Evolutionary conservation across 2,113 vertebrate genomes (phyloP), one percentile per base, ranked within the genome.

Genomic region (Chionomys nivalis): DNA sequence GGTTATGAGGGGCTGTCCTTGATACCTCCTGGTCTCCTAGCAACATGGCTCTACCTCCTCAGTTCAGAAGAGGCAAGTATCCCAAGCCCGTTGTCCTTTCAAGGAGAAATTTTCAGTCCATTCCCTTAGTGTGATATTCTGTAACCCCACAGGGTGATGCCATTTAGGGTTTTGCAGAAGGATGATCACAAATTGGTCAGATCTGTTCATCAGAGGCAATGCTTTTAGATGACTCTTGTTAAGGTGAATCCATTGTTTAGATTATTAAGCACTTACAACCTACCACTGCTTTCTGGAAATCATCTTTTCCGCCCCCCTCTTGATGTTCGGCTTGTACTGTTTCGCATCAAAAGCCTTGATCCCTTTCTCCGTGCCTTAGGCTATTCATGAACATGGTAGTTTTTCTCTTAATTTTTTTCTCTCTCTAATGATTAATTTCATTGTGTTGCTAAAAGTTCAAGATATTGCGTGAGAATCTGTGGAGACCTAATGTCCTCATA

Each of bases 21-120:
- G 63, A 55, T 47, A 23, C 66, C 88, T 91, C n/a, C 85, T 89
- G 66, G 91, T 97, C 76, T 89, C 95, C 21, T 86, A 91, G 94
- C 73, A 97, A 94, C 78, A 0, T 0, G 0, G 4, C 49, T 90
- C 76, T 42, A 72, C 87, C 39, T 83, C 92, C 3, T 49, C 47
- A 86, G 72, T 89, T 94, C 44, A 85, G 89, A 89, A 90, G 26
- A 92, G 6, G 16, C 8, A 19, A 47, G 47, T 72, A 70, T 90
- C 44, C 28, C 42, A 87, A 49, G 85, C 19, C 13, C 65, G 33
- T 47, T 73, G 49, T 96, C 52, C 86, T 73, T 0, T 2, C 12
- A 55, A 94, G 24, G 33, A 76, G 75, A 95, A 75, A 96, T 92
- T 83, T 21, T 31, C 14, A 63, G 39, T 42, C 77, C 82, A 85